Evolutionary conservation across 2,113 vertebrate species (phyloP).

Genomic region (Austrofundulus limnaeus): DNA sequence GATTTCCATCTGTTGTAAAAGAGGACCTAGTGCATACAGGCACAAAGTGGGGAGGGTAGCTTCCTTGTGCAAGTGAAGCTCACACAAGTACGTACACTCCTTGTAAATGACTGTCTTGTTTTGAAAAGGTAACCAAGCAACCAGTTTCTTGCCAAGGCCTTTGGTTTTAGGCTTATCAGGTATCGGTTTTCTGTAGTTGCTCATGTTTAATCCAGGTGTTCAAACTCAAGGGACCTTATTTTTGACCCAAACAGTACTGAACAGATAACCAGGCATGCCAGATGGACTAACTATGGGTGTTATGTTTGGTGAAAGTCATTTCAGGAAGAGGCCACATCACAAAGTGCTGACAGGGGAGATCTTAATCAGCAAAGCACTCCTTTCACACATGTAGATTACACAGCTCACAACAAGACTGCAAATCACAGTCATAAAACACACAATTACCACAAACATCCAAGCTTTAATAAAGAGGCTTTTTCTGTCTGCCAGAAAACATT

Average conservation of each 20-base stretch:
- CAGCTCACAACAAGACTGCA: not conserved
- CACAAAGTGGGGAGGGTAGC: conserved; percentile 41
- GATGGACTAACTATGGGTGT: no score
- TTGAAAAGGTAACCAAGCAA: conserved; percentile 79
- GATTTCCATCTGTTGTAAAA: conserved; percentile 14
- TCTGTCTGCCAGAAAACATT: no score
- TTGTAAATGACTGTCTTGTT: conserved; percentile 54
- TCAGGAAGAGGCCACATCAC: not conserved
- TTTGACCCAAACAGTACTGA: conserved; percentile 22
- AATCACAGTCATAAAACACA: not conserved
- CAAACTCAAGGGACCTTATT: conserved; percentile 24
- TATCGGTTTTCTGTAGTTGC: conserved; percentile 57
- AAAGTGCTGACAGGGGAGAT: not conserved
- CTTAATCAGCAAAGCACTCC: not conserved
- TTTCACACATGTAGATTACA: not conserved
- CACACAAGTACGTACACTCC: conserved; percentile 14
- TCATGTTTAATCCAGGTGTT: conserved; percentile 31
- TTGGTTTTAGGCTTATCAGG: conserved; percentile 69
- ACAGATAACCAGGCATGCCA: not conserved
- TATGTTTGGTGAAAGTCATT: not conserved
- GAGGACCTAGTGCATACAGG: not conserved
- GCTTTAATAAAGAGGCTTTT: no score
- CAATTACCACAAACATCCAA: not conserved
- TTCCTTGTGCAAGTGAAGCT: conserved; percentile 26
- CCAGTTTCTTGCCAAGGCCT: conserved; percentile 53